phyloP scores from a whole-genome alignment of 2,888 invertebrate species.

The Eupithecia pulchellata region DNA sequence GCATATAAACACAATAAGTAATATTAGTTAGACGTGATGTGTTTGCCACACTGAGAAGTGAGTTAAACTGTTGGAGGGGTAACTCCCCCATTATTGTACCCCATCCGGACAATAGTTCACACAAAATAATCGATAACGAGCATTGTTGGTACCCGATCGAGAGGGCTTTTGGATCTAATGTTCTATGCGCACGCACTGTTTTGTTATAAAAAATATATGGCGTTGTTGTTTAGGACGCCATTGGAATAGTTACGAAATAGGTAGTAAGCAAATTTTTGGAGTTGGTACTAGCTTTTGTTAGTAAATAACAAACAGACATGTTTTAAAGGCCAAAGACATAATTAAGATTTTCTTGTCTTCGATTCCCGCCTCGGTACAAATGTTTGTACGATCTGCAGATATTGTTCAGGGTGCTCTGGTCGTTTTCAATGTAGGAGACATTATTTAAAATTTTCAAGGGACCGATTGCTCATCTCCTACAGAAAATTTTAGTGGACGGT shows the following conservation, averaged over 20 bases:
- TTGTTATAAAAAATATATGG: constrained; percentile 21
- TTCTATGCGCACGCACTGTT: constrained; percentile 55
- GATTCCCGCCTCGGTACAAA: too few species aligned
- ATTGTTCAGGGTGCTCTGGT: too few species aligned
- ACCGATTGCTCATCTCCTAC: too few species aligned
- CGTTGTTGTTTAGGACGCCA: background rate
- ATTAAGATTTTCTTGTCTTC: too few species aligned
- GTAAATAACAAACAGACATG: background rate
- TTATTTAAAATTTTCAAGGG: too few species aligned
- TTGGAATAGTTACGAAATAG: constrained; percentile 8
- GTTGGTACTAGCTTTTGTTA: background rate
- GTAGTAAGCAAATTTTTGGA: background rate
- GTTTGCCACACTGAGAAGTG: constrained; percentile 35
- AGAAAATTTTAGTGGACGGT: too few species aligned
- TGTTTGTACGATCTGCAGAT: too few species aligned
- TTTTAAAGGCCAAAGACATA: too few species aligned
- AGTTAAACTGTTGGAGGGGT: constrained; percentile 45
- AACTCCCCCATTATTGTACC: constrained; percentile 78
- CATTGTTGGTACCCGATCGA: constrained; percentile 47
- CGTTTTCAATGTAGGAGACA: too few species aligned
- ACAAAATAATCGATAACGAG: constrained; percentile 76
- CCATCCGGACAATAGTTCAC: constrained; percentile 79
- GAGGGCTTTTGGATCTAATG: constrained; percentile 40
- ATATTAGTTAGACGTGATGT: constrained; percentile 16
- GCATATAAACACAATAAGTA: background rate